These are phyloP conservation scores for Enteromius afrohamiltoni DNA, from an alignment of 2,797 vertebrate genomes.

Conservation along the genomic window DNA sequence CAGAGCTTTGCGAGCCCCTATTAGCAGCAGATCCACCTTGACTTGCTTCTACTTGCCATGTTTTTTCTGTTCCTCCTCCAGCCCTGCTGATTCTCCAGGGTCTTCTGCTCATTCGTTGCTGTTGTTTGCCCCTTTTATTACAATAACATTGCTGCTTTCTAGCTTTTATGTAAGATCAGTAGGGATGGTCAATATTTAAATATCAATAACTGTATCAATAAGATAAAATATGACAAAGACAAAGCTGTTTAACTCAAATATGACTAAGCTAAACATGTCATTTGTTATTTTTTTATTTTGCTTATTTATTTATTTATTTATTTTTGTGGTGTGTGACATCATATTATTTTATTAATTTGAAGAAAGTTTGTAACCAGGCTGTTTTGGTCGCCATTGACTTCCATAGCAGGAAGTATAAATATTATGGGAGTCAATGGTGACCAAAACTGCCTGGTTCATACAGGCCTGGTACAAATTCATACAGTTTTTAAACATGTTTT, in stretches of 20 bases:
- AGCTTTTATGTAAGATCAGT: not conserved
- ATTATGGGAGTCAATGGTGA: no score
- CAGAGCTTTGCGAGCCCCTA: not conserved
- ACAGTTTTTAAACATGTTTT: not conserved
- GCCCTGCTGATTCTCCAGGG: not conserved
- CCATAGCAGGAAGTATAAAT: no score
- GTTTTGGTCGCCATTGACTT: no score
- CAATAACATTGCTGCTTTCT: not conserved
- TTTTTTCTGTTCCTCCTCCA: constrained; percentile 6
- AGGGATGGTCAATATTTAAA: not conserved
- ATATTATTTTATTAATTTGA: not conserved
- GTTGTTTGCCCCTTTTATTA: not conserved
- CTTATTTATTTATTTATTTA: no score
- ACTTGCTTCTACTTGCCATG: constrained; percentile 19
- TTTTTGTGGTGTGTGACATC: not conserved
- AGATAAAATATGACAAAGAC: not conserved
- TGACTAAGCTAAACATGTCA: not conserved
- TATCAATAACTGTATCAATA: not conserved
- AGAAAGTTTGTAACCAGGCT: no score
- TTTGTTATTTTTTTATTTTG: not conserved
- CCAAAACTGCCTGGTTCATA: no score
- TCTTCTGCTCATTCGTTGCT: not conserved
- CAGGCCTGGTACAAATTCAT: no score
- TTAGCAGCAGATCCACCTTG: not conserved
- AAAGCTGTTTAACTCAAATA: not conserved